phyloP scores from a whole-genome alignment of 2,888 invertebrate genomes.

The Zootermopsis nevadensis region DNA sequence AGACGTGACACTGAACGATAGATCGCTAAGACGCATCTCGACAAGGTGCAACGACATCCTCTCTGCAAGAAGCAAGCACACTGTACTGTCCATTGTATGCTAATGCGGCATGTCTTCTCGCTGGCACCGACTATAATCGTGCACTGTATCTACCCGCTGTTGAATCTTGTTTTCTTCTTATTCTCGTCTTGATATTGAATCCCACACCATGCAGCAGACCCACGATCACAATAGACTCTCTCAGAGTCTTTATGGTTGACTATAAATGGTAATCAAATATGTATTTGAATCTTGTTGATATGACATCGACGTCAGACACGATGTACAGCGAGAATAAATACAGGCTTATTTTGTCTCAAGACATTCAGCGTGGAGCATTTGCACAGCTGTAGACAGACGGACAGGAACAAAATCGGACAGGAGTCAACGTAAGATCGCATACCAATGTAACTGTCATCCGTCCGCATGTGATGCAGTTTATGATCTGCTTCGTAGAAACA shows the following conservation, averaged over 20 bases:
- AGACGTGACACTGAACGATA: not conserved
- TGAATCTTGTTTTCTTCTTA: not conserved
- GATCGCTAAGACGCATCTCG: not conserved
- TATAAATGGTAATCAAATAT: conserved; percentile 37
- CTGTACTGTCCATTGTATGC: conserved; percentile 23
- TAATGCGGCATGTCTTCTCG: conserved; percentile 1
- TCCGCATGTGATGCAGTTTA: too few species aligned
- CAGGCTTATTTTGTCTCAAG: not conserved
- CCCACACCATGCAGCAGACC: not conserved
- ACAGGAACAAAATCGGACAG: too few species aligned
- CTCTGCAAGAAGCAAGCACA: not conserved
- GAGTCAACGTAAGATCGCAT: not conserved
- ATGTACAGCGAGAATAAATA: conserved; percentile 1
- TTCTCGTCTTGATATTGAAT: conserved; percentile 1
- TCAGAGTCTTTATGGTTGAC: not conserved
- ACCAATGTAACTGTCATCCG: too few species aligned
- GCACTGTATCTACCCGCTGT: not conserved
- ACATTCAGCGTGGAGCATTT: not conserved
- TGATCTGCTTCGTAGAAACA: too few species aligned
- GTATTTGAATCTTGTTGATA: conserved; percentile 32
- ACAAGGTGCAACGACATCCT: conserved; percentile 37
- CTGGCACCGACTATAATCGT: not conserved
- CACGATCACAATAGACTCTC: conserved; percentile 1
- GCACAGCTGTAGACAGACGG: not conserved
- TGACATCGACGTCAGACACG: conserved; percentile 11